Base-by-base conservation (phyloP, 2,888 invertebrate species). In the Thereva unica region DNA sequence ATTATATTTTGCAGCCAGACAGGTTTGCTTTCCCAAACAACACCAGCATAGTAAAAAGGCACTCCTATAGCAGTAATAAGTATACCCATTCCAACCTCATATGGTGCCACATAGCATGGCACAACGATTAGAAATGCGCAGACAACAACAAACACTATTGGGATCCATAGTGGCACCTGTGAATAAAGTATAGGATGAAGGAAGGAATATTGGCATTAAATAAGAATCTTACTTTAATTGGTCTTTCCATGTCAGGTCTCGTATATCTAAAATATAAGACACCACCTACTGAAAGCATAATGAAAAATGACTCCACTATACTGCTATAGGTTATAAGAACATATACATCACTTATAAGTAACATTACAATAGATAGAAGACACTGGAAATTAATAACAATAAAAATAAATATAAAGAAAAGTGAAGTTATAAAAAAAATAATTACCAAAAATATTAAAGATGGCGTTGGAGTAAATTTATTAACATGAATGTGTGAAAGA, bases 221-320 rank as follows among this genome's bases (percentile, higher is more conserved):
- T 67, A 50, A 68, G 68, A 40, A 66, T 72, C 73, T 76, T 78
- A 93, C 93, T 84, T 88, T 93, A 68, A 96, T 96, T 45, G 95
- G 95, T 73, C 96, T 84, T 2, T 85, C 82, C 82, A 94, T 84
- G 67, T 91, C 82, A 0, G 95, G 95, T 72, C 84, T 83, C 76
- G 87, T 92, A 81, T 89, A 91, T 45, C 96, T 84, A 71, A 95
- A 83, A 85, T 90, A 93, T 38, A 96, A 80, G 69, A 96, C 86
- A 1, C 93, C 95, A 69, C 89, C 87, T 53, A 95, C 92, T 45
- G 94, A 92, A 41, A 94, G 79, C 78, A 91, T 91, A 55, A 95
- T 93, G 82, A 96, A 96, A 78, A 93, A 89, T 35, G 95, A 92
- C 80, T 96, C 96, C 50, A 95, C 94, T 74, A 95, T 93, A 66